A percentile compares a stretch with the other conserved stretches of the same genome.
phyloP scores from a whole-genome alignment of 2,113 vertebrate species.

The Dendropsophus ebraccatus region DNA sequence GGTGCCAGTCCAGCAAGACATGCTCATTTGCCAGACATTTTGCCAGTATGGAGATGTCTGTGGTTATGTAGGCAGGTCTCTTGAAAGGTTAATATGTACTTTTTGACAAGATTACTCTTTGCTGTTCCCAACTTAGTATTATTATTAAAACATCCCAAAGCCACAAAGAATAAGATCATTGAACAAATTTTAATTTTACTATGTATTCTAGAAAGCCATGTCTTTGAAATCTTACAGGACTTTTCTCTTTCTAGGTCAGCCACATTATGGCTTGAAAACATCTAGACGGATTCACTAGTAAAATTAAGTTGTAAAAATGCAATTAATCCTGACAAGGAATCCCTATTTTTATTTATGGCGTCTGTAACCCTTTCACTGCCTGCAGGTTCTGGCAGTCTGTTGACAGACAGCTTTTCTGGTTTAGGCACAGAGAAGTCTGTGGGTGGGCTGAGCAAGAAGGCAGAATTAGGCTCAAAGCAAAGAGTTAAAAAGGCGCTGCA shows the following conservation, averaged over 20 bases:
- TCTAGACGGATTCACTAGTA: slow-evolving; percentile 26
- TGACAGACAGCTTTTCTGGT: not conserved
- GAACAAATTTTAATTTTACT: slow-evolving; percentile 2
- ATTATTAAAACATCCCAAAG: not conserved
- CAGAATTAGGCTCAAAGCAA: slow-evolving; percentile 51
- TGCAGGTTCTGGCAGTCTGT: not conserved
- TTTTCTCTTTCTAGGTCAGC: slow-evolving; percentile 23
- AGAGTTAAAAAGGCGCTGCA: slow-evolving; percentile 71
- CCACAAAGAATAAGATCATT: slow-evolving; percentile 2
- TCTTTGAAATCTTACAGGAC: not conserved
- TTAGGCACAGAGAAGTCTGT: not conserved
- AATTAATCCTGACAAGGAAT: slow-evolving; percentile 17
- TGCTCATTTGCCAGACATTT: not conserved
- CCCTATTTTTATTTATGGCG: slow-evolving; percentile 7
- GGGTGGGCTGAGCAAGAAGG: not conserved
- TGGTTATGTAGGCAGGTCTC: not conserved
- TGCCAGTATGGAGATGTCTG: too few species aligned
- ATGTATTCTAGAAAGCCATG: not conserved
- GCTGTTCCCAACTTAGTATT: not conserved
- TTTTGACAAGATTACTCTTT: not conserved
- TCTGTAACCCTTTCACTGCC: not conserved
- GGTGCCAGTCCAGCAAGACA: not conserved
- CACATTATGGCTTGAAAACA: slow-evolving; percentile 19
- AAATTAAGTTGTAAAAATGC: slow-evolving; percentile 23
- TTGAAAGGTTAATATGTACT: not conserved